Base-by-base conservation (phyloP, 2,888 invertebrate species). In the Papilio demoleus region DNA sequence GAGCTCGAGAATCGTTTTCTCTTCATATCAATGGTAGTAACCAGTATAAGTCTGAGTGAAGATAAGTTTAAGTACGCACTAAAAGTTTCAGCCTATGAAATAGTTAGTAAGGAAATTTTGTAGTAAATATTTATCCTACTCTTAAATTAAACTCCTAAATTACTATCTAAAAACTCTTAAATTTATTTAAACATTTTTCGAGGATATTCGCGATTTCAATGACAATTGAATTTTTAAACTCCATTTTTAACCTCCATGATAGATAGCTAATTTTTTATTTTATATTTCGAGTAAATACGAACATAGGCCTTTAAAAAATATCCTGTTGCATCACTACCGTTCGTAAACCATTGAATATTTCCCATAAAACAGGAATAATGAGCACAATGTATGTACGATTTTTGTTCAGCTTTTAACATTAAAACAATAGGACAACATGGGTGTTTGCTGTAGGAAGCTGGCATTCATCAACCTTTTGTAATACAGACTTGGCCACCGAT, bases 361-460 rank as follows among this genome's bases (percentile, higher is more conserved):
- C 11, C 53, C 53, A n/a, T 53, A 64, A 50, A 64, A 22, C 38
- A 38, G 19, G n/a, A 53, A 22, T 17, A 53, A 64, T 24, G 27
- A 53, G 53, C 24, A 38, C 53, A 38, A 56, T 56, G 12, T 17
- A 45, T 63, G 64, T 27, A 38, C n/a, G 24, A 64, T 64, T 53
- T 64, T 64, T 38, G 53, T 53, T 42, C 27, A 27, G 53, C 56
- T 65, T 65, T 38, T n/a, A 56, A 56, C n/a, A 56, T 56, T 56
- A 56, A 56, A 65, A 65, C 65, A 65, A 65, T 65, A 65, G 56
- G 27, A 56, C 50, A 34, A 36, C 65, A 40, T 31, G 31, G 40
- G 42, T n/a, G 34, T 38, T 34, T n/a, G 63, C 19, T 50, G 11
- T 34, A 45, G 47, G 47, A 63, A 47, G 36, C 53, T n/a, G n/a